A percentile compares a stretch with the other conserved stretches of the same genome.
Conservation (phyloP, 2,113 vertebrate species). For the Ciconia stormi region DNA sequence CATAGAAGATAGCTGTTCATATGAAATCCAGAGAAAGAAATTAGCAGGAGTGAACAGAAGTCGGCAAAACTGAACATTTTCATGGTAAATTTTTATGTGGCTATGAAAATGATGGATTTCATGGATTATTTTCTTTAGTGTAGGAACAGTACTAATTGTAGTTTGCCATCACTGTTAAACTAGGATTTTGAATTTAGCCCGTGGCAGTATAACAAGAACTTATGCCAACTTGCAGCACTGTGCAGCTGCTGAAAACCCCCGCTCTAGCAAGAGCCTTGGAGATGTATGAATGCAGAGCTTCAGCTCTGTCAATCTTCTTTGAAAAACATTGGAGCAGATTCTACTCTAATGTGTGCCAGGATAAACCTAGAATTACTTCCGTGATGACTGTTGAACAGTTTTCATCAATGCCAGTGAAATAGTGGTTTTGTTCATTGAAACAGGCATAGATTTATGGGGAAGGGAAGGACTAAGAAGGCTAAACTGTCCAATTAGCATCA, state of each 20-base stretch:
- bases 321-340: background rate
- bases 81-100: background rate
- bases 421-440: background rate
- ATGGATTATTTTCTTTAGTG: background rate
- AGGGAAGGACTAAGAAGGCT: background rate
- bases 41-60: background rate
- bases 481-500: background rate
- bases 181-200: background rate
- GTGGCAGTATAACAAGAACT: background rate
- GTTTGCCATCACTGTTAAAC: background rate
- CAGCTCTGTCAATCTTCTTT: background rate
- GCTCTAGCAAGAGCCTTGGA: background rate
- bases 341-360: background rate
- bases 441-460: background rate
- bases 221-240: constrained; percentile 1
- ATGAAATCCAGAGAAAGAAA: background rate
- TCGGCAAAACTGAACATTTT: background rate
- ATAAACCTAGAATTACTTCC: background rate
- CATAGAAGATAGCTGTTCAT: background rate
- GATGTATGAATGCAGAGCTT: background rate
- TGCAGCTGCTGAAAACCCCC: constrained; percentile 11
- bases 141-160: background rate
- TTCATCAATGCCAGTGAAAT: background rate
- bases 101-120: background rate
- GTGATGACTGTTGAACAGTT: background rate